These are phyloP conservation scores for Drosophila funebris DNA, from an alignment of 1,140 invertebrate genomes.

Conservation along the genomic window DNA sequence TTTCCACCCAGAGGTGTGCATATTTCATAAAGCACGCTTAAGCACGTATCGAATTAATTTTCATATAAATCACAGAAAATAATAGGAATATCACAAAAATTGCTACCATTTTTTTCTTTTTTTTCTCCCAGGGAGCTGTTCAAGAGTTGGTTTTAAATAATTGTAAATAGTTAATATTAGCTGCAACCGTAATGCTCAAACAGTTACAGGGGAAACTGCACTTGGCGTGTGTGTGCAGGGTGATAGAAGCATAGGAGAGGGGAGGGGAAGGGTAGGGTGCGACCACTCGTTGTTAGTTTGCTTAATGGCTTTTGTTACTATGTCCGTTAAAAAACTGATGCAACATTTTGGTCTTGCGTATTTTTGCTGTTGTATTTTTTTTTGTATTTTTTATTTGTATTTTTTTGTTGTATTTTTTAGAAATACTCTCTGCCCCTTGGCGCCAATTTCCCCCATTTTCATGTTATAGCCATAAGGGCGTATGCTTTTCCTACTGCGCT, in stretches of 20 bases:
- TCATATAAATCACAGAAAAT: too few relatives aligned
- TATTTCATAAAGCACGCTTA: too few relatives aligned
- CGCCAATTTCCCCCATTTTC: constrained; percentile 34
- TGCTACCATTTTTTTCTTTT: too few relatives aligned
- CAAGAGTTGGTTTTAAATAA: background rate
- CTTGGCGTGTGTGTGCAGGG: background rate
- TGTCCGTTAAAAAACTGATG: constrained; percentile 27
- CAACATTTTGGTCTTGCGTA: constrained; percentile 38
- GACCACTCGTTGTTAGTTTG: constrained; percentile 20
- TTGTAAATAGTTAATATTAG: constrained; percentile 8
- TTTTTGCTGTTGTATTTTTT: background rate
- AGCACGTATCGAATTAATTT: too few relatives aligned
- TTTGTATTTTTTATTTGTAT: background rate
- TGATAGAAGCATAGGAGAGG: too few relatives aligned
- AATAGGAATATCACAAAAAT: too few relatives aligned
- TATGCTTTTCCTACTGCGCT: background rate
- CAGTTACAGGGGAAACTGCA: background rate
- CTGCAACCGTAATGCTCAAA: background rate
- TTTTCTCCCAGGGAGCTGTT: background rate
- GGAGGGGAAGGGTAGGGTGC: background rate
- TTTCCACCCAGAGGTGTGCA: too few relatives aligned
- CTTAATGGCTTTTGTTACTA: constrained; percentile 34
- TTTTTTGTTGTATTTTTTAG: background rate
- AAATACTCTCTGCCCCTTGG: constrained; percentile 21
- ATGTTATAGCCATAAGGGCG: constrained; percentile 35